Conservation (phyloP, 2,113 vertebrate species). For the Megaleporinus macrocephalus region DNA sequence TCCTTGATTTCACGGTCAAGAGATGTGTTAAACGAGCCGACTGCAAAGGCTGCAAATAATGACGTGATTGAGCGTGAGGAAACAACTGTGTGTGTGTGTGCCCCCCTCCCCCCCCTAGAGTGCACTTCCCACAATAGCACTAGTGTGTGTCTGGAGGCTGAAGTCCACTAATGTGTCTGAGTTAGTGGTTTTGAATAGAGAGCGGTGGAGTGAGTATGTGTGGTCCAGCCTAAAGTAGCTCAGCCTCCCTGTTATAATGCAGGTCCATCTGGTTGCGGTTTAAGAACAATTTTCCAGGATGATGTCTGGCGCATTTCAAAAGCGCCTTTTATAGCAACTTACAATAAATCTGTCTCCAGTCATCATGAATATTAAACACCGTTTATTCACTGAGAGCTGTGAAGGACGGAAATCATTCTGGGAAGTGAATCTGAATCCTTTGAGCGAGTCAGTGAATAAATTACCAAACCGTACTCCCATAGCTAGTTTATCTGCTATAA, state of each 20-base stretch:
- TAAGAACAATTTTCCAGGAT: constrained; percentile 31
- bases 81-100: constrained; percentile 21
- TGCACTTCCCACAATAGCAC: constrained; percentile 42
- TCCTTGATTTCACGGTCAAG: constrained; percentile 42
- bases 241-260: constrained; percentile 18
- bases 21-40: constrained; percentile 33
- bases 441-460: background rate
- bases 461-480: background rate
- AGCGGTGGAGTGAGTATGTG: constrained; percentile 20
- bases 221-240: constrained; percentile 25
- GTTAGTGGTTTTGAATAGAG: constrained; percentile 40
- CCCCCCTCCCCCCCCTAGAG: constrained; percentile 10
- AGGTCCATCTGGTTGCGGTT: constrained; percentile 36
- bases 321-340: background rate
- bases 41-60: constrained; percentile 29
- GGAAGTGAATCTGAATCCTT: background rate
- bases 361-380: background rate
- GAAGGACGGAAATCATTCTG: background rate
- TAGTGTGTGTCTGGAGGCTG: constrained; percentile 44
- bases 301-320: constrained; percentile 27
- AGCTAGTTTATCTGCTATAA: background rate
- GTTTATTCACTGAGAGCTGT: background rate
- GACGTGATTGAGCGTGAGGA: constrained; percentile 32
- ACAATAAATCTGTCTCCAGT: background rate
- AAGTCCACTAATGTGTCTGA: constrained; percentile 16